Conservation (phyloP, 2,797 vertebrate genomes). For the Myripristis murdjan region DNA sequence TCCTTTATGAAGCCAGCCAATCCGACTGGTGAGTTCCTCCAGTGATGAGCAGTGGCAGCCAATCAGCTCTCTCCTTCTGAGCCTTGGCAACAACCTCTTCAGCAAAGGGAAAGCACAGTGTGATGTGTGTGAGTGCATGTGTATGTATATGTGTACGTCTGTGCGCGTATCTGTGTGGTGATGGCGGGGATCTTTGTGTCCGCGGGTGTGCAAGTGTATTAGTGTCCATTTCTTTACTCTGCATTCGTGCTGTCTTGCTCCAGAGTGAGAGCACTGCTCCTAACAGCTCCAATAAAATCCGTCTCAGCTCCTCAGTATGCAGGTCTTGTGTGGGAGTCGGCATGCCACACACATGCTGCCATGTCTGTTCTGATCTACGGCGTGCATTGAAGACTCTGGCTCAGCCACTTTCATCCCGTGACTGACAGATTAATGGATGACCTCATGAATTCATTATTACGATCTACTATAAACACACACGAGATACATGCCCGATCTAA, state of each 20-base stretch:
- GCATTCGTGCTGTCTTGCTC: conserved; percentile 41
- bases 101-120: conserved; percentile 68
- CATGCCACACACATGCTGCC: conserved; percentile 37
- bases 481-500: conserved; percentile 7
- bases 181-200: conserved; percentile 53
- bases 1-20: conserved; percentile 75
- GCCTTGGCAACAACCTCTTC: conserved; percentile 88
- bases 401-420: conserved; percentile 52
- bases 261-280: conserved; percentile 30
- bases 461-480: conserved; percentile 43
- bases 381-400: conserved; percentile 51
- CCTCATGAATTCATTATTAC: conserved; percentile 71
- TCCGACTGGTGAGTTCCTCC: conserved; percentile 76
- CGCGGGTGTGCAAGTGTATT: conserved; percentile 30
- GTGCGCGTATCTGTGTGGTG: not conserved
- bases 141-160: not conserved
- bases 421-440: conserved; percentile 74
- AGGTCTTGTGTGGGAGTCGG: conserved; percentile 42
- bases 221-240: conserved; percentile 38
- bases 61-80: conserved; percentile 84
- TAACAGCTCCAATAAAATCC: conserved; percentile 53
- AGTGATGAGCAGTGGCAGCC: conserved; percentile 82
- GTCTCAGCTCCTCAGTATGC: conserved; percentile 58
- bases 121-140: conserved; percentile 49
- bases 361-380: conserved; percentile 54